A percentile compares a stretch with the other conserved stretches of the same genome.
Conservation (phyloP, 2,797 vertebrate species). For the Coregonus suidteri region DNA sequence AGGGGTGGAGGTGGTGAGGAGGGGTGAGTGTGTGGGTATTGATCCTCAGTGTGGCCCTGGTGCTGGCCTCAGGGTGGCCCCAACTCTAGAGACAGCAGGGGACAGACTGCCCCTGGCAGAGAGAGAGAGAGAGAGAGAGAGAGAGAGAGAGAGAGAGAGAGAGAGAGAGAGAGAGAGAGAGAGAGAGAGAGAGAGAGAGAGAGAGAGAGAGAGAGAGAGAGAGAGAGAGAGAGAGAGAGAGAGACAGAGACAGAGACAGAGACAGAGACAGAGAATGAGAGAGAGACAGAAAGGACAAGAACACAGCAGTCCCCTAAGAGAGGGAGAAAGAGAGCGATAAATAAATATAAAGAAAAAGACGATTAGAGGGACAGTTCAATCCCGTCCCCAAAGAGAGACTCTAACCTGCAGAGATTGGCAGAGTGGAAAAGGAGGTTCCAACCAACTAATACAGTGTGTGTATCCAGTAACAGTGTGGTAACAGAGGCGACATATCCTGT, state of each 20-base stretch:
- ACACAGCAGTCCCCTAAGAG: background rate
- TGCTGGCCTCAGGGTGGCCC: slow-evolving; percentile 71
- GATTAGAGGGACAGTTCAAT: background rate
- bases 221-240: background rate
- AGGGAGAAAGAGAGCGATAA: background rate
- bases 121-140: slow-evolving; percentile 6
- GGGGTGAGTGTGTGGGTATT: slow-evolving; percentile 55
- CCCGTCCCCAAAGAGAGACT: background rate
- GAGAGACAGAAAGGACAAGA: background rate
- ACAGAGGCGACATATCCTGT: slow-evolving; percentile 8
- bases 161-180: background rate
- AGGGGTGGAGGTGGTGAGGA: slow-evolving; percentile 42
- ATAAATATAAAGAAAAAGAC: background rate
- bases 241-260: background rate
- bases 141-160: background rate
- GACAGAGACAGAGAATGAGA: slow-evolving; percentile 3
- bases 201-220: background rate
- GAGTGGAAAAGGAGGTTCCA: background rate
- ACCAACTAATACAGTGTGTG: background rate
- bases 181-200: background rate
- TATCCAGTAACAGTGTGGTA: background rate
- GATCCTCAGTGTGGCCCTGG: slow-evolving; percentile 63
- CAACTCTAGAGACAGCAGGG: slow-evolving; percentile 54
- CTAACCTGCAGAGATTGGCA: background rate
- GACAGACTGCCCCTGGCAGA: slow-evolving; percentile 71